phyloP scores from a whole-genome alignment of 1,140 invertebrate species.

The Drosophila novamexicana region DNA sequence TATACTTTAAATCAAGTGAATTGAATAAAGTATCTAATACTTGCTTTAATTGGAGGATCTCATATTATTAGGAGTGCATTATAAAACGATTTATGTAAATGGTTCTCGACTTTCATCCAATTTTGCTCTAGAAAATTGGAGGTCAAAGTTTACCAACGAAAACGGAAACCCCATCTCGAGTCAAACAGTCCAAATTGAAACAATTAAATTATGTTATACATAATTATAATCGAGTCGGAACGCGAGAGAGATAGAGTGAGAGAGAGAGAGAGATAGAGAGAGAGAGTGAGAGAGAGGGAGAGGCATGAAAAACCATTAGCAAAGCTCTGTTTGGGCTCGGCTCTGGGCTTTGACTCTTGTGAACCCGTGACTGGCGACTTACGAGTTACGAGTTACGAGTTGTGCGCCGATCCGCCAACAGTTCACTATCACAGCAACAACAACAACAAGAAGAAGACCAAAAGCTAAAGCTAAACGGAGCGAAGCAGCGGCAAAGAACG shows the following conservation, averaged over 20 bases:
- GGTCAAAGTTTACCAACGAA: constrained; percentile 14
- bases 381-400: not conserved
- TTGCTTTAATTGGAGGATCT: no score
- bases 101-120: no score
- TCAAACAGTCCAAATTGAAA: constrained; percentile 55
- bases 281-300: not conserved
- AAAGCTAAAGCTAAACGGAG: constrained; percentile 31
- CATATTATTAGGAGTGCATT: no score
- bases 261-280: not conserved
- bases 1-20: no score
- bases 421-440: constrained; percentile 31
- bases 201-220: constrained; percentile 67
- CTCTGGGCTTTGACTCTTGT: constrained; percentile 34
- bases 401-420: constrained; percentile 20
- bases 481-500: constrained; percentile 42
- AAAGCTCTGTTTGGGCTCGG: constrained; percentile 30
- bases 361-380: constrained; percentile 36
- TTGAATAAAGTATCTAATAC: no score
- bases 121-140: not conserved
- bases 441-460: constrained; percentile 26
- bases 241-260: not conserved
- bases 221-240: constrained; percentile 45
- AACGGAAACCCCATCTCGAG: constrained; percentile 19
- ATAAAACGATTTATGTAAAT: no score
- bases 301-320: constrained; percentile 57